Percentiles rank a stretch among this genome's conserved stretches.
Evolutionary conservation across 2,888 invertebrate genomes (phyloP).

Genomic region (Glaucopsyche alexis): DNA sequence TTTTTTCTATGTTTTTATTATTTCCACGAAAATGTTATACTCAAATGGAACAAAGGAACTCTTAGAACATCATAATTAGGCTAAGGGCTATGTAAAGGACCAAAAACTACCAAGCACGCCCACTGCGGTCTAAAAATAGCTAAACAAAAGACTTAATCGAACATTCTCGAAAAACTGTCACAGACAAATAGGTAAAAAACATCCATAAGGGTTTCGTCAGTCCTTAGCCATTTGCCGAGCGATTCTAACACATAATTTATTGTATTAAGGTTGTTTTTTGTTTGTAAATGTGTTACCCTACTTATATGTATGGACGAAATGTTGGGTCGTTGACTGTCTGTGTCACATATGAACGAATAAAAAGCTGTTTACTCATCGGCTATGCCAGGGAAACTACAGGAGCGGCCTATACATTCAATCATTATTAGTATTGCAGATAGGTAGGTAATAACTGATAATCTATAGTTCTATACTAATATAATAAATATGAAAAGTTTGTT

Average conservation of each 20-base stretch:
- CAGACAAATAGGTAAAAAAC: conserved; percentile 15
- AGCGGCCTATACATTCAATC: not conserved
- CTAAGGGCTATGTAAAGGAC: not conserved
- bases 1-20: too few species aligned
- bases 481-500: too few species aligned
- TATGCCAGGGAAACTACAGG: not conserved
- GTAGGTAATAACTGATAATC: too few species aligned
- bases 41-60: too few species aligned
- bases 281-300: not conserved
- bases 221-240: not conserved
- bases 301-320: conserved; percentile 17
- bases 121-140: conserved; percentile 1
- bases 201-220: conserved; percentile 6
- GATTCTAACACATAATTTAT: not conserved
- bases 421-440: too few species aligned
- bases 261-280: not conserved
- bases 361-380: conserved; percentile 14
- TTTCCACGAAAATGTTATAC: too few species aligned
- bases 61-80: too few species aligned
- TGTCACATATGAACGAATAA: conserved; percentile 13
- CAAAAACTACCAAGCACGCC: not conserved
- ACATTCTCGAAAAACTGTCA: conserved; percentile 14
- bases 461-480: too few species aligned
- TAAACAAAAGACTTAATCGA: conserved; percentile 7
- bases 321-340: conserved; percentile 15